phyloP scores from a whole-genome alignment of 2,797 vertebrate species.

The Sebastes flavidus region DNA sequence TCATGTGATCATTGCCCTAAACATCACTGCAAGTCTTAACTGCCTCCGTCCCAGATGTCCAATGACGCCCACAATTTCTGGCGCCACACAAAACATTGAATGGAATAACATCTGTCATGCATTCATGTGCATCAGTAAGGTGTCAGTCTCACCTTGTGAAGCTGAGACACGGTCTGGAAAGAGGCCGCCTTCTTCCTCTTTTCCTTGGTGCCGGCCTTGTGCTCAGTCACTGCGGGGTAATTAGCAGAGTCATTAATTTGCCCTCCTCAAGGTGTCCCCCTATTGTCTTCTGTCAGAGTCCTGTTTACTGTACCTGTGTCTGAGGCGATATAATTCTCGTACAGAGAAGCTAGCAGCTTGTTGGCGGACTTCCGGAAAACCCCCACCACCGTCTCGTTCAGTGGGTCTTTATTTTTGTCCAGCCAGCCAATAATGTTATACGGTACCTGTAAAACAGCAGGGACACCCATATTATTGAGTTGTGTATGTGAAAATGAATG shows the following conservation, averaged over 20 bases:
- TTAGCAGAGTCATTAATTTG: background rate
- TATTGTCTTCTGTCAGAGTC: background rate
- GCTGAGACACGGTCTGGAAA: constrained; percentile 93
- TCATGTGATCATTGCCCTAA: constrained; percentile 97
- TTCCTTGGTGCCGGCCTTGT: constrained; percentile 87
- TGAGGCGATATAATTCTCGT: constrained; percentile 88
- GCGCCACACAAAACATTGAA: background rate
- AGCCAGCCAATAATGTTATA: constrained; percentile 93
- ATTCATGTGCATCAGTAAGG: background rate
- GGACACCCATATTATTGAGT: background rate
- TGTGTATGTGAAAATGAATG: background rate
- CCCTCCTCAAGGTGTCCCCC: background rate
- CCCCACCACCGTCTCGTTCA: constrained; percentile 92
- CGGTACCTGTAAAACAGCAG: constrained; percentile 84
- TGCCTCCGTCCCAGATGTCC: constrained; percentile 80
- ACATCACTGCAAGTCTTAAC: constrained; percentile 99
- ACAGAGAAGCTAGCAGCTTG: constrained; percentile 88
- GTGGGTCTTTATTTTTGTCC: constrained; percentile 94
- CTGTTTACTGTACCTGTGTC: constrained; percentile 77
- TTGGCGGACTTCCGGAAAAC: constrained; percentile 93
- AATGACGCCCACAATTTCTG: background rate
- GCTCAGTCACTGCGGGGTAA: constrained; percentile 63
- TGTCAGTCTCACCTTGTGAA: constrained; percentile 89
- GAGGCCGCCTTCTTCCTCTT: constrained; percentile 95
- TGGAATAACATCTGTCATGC: background rate